Evolutionary conservation across 2,113 vertebrate genomes (phyloP).

Genomic region (Hippocampus comes): DNA sequence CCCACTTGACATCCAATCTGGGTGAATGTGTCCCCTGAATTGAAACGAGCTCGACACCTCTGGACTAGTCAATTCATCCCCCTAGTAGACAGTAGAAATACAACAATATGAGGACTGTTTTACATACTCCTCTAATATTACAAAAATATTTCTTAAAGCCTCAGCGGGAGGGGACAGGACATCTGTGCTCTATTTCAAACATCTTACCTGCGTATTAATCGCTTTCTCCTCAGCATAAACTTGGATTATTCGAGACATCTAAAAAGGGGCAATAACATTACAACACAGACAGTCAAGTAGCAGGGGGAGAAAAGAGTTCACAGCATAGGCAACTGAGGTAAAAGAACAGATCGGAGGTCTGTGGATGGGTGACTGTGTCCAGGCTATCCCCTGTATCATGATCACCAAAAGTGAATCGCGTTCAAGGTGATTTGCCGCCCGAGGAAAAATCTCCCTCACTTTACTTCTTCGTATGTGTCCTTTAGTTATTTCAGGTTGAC

Average conservation of each 20-base stretch:
- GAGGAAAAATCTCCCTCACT: background rate
- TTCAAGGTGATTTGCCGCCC: background rate
- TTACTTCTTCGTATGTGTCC: background rate
- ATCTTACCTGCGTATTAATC: constrained; percentile 99
- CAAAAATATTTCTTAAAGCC: constrained; percentile 49
- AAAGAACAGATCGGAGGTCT: constrained; percentile 53
- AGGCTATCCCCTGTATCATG: background rate
- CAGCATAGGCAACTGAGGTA: constrained; percentile 69
- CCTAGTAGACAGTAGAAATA: too few relatives aligned
- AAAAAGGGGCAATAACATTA: constrained; percentile 96
- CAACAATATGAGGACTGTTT: too few relatives aligned
- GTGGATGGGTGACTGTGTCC: constrained; percentile 37
- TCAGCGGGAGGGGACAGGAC: constrained; percentile 55
- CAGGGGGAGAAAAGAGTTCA: constrained; percentile 72
- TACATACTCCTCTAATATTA: too few relatives aligned
- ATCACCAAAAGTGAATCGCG: too few relatives aligned
- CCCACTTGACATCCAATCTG: too few relatives aligned
- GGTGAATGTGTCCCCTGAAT: too few relatives aligned
- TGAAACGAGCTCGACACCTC: too few relatives aligned
- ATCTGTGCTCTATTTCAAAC: constrained; percentile 78
- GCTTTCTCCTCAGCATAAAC: constrained; percentile 99
- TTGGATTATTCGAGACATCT: constrained; percentile 99
- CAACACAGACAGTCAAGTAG: constrained; percentile 80
- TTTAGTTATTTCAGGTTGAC: too few relatives aligned
- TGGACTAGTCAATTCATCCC: too few relatives aligned